A percentile compares a stretch with the other conserved stretches of the same genome.
Conservation (phyloP, 2,797 vertebrate genomes). For the Enteromius viviparus region DNA sequence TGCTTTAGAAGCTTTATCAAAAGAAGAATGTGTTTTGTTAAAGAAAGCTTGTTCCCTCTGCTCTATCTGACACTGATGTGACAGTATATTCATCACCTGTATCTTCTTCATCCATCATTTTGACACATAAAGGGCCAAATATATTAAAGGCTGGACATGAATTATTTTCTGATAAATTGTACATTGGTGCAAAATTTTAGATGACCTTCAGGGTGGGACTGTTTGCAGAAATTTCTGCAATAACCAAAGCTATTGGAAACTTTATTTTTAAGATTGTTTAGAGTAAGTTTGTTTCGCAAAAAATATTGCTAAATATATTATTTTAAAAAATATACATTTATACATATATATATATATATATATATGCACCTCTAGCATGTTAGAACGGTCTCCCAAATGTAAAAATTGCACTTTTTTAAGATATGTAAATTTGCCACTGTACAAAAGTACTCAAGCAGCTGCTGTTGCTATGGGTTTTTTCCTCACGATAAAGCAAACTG, state of each 20-base stretch:
- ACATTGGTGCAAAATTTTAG: neutral
- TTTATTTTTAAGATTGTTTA: neutral
- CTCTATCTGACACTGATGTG: constrained; percentile 26
- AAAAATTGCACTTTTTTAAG: neutral
- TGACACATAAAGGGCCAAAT: constrained; percentile 24
- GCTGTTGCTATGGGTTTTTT: constrained; percentile 8
- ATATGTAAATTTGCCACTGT: neutral
- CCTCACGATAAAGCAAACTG: neutral
- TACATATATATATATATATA: too few relatives aligned
- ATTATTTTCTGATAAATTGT: constrained; percentile 33
- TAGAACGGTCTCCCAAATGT: neutral
- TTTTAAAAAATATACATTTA: too few relatives aligned
- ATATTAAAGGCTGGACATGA: constrained; percentile 37
- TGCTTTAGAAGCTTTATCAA: constrained; percentile 1
- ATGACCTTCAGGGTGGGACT: constrained; percentile 17
- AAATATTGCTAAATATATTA: neutral
- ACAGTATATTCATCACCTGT: constrained; percentile 29
- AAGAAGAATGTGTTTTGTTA: constrained; percentile 26
- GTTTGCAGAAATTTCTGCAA: neutral
- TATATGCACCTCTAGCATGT: neutral
- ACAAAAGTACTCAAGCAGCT: neutral
- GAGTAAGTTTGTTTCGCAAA: neutral
- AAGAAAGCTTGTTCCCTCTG: constrained; percentile 19
- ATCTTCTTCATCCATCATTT: constrained; percentile 42
- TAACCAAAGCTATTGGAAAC: neutral